These are phyloP conservation scores for Cheilosia impressa DNA, from an alignment of 2,888 invertebrate species.

Conservation along the genomic window DNA sequence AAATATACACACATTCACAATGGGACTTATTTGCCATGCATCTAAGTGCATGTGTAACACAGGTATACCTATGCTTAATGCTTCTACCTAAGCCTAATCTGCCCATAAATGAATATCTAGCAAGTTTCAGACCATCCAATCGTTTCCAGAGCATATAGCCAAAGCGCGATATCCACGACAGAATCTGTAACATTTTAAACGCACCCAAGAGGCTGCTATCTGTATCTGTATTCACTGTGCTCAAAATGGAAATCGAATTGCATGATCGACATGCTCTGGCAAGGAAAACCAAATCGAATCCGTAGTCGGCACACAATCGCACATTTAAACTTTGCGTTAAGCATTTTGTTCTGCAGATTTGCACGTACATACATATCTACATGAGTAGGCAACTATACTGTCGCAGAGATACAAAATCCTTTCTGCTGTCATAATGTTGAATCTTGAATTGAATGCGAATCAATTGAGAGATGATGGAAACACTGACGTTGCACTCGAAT, in stretches of 20 bases:
- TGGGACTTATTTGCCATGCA: conserved; percentile 22
- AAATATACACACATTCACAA: neutral
- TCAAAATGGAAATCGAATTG: conserved; percentile 74
- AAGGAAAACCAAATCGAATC: conserved; percentile 44
- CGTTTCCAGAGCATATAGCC: conserved; percentile 29
- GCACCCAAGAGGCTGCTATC: conserved; percentile 67
- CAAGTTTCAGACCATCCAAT: conserved; percentile 41
- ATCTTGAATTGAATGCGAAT: conserved; percentile 74
- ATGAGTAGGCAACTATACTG: neutral
- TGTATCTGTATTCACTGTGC: conserved; percentile 42
- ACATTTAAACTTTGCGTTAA: conserved; percentile 29
- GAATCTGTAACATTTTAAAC: conserved; percentile 74
- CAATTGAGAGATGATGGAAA: conserved; percentile 75
- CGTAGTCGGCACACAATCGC: conserved; percentile 14
- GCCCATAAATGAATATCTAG: conserved; percentile 69
- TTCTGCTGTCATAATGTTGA: conserved; percentile 74
- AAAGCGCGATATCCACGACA: conserved; percentile 34
- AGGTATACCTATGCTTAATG: conserved; percentile 39
- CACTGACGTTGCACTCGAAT: conserved; percentile 50
- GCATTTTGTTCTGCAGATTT: conserved; percentile 29
- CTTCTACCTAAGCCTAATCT: conserved; percentile 56
- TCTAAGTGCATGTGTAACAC: conserved; percentile 49
- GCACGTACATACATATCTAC: neutral
- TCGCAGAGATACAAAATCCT: conserved; percentile 58
- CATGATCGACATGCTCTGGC: conserved; percentile 69